These are phyloP conservation scores for Asarcornis scutulata DNA, from an alignment of 2,113 vertebrate genomes.

Conservation along the genomic window DNA sequence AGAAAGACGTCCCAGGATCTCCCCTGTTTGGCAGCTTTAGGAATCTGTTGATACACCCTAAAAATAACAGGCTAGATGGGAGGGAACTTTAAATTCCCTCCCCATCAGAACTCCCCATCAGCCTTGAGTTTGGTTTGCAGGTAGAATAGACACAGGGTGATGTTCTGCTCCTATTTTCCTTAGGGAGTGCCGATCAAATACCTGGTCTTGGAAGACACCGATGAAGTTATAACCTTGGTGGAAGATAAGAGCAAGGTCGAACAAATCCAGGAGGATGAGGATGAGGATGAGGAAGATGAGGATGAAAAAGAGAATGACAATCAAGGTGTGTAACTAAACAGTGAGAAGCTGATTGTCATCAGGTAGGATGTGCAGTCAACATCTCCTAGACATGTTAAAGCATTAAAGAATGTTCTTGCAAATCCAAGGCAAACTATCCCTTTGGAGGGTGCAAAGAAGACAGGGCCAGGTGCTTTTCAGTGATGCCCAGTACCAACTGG, in stretches of 20 bases:
- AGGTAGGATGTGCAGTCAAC: neutral
- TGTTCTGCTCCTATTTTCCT: neutral
- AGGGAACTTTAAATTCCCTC: neutral
- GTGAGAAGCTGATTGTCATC: neutral
- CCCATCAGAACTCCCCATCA: neutral
- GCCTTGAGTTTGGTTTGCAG: neutral
- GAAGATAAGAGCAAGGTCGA: constrained; percentile 60
- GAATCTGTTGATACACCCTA: neutral
- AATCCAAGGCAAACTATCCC: neutral
- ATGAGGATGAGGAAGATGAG: constrained; percentile 48
- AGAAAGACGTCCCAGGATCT: neutral
- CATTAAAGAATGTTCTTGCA: neutral
- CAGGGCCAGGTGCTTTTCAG: neutral
- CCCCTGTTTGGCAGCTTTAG: neutral
- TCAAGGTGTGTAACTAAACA: constrained; percentile 56
- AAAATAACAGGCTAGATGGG: neutral
- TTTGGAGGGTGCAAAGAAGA: neutral
- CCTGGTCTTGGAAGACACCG: constrained; percentile 80
- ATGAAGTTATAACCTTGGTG: constrained; percentile 84
- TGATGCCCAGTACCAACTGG: neutral
- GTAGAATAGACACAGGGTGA: neutral
- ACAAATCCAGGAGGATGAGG: constrained; percentile 39
- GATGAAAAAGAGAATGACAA: constrained; percentile 66
- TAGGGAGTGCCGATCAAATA: constrained; percentile 85
- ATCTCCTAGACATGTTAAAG: neutral